These are phyloP conservation scores for Prenolepis imparis DNA, from an alignment of 2,888 invertebrate genomes.

Conservation along the genomic window DNA sequence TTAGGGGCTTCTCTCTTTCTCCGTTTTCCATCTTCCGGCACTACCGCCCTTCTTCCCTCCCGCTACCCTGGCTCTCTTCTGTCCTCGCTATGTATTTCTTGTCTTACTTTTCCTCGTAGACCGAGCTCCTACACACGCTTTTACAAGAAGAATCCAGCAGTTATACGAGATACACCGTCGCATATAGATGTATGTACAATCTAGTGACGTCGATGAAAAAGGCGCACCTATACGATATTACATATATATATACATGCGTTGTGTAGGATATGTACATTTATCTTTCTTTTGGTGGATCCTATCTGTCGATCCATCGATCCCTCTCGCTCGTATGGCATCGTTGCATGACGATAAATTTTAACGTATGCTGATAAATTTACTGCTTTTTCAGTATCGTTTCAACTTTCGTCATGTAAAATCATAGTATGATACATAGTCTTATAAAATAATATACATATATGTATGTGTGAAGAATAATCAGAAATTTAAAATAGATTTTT, in stretches of 20 bases:
- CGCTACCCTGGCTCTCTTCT: conserved; percentile 30
- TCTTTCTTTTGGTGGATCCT: conserved; percentile 49
- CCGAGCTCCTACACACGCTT: conserved; percentile 49
- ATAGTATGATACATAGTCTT: background rate
- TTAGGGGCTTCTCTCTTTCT: conserved; percentile 78
- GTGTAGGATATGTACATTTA: conserved; percentile 53
- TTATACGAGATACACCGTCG: conserved; percentile 46
- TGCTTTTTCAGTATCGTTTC: conserved; percentile 22
- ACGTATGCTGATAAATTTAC: conserved; percentile 49
- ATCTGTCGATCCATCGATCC: conserved; percentile 49
- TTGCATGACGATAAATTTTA: conserved; percentile 50
- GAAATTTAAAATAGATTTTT: background rate
- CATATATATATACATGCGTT: conserved; percentile 26
- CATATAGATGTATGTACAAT: conserved; percentile 47
- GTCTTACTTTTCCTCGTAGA: conserved; percentile 41
- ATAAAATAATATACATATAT: background rate
- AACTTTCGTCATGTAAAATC: conserved; percentile 25
- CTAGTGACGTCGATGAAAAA: conserved; percentile 10
- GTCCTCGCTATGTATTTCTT: conserved; percentile 35
- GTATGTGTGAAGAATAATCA: background rate
- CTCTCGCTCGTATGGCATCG: conserved; percentile 16
- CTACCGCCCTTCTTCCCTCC: conserved; percentile 53
- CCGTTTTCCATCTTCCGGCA: conserved; percentile 64
- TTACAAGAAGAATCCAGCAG: conserved; percentile 60
- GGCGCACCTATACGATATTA: conserved; percentile 55